Base-by-base conservation (phyloP, 2,113 vertebrate species). In the Megaceryle torquata region DNA sequence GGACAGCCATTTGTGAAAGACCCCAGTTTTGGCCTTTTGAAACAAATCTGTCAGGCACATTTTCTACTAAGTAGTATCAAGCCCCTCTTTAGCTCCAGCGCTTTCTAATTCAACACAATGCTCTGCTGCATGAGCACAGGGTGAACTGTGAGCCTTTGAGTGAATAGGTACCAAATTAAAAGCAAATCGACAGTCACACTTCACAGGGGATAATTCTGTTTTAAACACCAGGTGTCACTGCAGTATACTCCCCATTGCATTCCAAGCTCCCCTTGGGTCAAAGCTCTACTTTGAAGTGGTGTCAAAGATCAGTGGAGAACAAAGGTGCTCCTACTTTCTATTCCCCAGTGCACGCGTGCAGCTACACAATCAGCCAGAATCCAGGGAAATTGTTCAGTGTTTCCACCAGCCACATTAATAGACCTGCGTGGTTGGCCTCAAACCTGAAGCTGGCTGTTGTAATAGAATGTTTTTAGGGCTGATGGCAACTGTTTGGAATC, bases 201-300 rank as follows among this genome's bases (percentile, higher is more conserved):
- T 95, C 86, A 77, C 46, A 92, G 46, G n/a, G 76, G 83, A 64
- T 37, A 68, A 75, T 67, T 89, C 79, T 77, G 2, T 88, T 96
- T 94, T 46, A 92, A 93, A 96, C 95, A 77, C 88, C 96, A 97
- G 95, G 92, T 94, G 96, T 97, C 95, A 97, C 94, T 96, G 92
- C 86, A 92, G 92, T 31, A 85, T 88, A 50, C 54, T 57, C 35
- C 43, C 15, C 11, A 59, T 17, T 13, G 37, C 87, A 54, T 6
- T 46, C 61, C 22, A n/a, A 79, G 56, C 67, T 86, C 25, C n/a
- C 5, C 1, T 72, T 48, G 68, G 50, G 54, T 74, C 78, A 54
- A 81, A 81, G 61, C 81, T 84, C 81, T 67, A 33, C 89, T 91
- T 91, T 24, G 5, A 67, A 87, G 67, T 0, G 5, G 25, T 88